phyloP scores from a whole-genome alignment of 2,113 vertebrate genomes.

The Calidris pugnax region DNA sequence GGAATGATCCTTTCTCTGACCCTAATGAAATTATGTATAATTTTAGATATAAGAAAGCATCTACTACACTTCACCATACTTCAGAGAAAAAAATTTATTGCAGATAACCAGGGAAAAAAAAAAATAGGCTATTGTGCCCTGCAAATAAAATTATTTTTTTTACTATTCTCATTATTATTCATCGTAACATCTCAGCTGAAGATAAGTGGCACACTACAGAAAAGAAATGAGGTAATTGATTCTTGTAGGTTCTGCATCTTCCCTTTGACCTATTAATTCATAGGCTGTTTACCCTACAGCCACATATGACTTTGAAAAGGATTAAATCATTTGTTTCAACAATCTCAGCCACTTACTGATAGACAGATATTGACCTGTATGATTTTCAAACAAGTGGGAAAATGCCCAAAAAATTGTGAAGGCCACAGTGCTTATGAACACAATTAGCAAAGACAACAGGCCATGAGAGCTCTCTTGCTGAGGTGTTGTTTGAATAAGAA shows the following conservation, averaged over 20 bases:
- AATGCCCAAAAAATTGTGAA: not conserved
- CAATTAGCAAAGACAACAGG: not conserved
- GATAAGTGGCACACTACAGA: not conserved
- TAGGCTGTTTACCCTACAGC: not conserved
- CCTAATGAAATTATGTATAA: not conserved
- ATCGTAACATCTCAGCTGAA: not conserved
- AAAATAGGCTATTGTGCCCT: not conserved
- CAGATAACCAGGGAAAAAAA: not conserved
- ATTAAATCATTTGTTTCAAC: not conserved
- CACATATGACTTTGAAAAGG: not conserved
- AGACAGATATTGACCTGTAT: not conserved
- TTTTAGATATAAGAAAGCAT: not conserved
- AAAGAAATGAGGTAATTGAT: not conserved
- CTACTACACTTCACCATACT: not conserved
- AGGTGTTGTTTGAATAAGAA: not conserved
- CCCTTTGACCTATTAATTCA: not conserved
- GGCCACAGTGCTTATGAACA: not conserved
- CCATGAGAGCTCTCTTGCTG: not conserved
- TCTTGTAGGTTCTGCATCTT: not conserved
- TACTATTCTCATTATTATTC: not conserved
- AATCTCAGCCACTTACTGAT: not conserved
- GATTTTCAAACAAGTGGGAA: not conserved
- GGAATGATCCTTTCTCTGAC: not conserved
- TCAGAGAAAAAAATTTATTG: not conserved
- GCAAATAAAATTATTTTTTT: not conserved